These are phyloP conservation scores for Trematomus loennbergii DNA, from an alignment of 2,113 vertebrate genomes.

Conservation along the genomic window DNA sequence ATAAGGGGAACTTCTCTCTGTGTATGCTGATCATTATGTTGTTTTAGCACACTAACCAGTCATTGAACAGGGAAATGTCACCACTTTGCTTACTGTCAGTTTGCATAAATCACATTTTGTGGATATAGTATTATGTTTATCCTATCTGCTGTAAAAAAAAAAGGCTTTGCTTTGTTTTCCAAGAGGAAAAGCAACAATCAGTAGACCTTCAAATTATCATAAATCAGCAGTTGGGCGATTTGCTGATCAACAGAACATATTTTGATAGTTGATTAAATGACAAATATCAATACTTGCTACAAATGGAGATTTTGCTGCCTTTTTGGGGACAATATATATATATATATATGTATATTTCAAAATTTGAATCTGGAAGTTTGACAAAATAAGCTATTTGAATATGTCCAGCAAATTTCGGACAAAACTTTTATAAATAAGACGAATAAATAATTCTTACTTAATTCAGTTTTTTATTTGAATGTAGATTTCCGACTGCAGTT, in stretches of 20 bases:
- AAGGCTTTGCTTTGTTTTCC: not conserved
- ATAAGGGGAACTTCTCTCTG: not conserved
- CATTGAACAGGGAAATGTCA: not conserved
- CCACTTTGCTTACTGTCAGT: not conserved
- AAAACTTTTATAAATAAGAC: no score
- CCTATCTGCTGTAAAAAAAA: not conserved
- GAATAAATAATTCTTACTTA: no score
- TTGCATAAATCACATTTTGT: not conserved
- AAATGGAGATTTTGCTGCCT: not conserved
- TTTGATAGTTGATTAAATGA: no score
- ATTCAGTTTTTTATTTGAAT: no score
- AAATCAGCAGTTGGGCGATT: no score
- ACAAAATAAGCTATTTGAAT: not conserved
- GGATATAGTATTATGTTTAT: no score
- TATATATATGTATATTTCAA: no score
- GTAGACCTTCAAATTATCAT: no score
- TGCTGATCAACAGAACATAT: no score
- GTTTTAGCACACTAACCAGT: not conserved
- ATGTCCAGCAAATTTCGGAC: no score
- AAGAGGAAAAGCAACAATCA: not conserved
- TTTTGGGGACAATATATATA: not conserved
- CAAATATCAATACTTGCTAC: not conserved
- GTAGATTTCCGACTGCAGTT: no score
- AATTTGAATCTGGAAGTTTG: not conserved
- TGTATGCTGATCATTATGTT: not conserved